Percentiles rank a stretch among this genome's conserved stretches.
Conservation (phyloP, 2,113 vertebrate genomes). For the Greenwoodochromis staneri region DNA sequence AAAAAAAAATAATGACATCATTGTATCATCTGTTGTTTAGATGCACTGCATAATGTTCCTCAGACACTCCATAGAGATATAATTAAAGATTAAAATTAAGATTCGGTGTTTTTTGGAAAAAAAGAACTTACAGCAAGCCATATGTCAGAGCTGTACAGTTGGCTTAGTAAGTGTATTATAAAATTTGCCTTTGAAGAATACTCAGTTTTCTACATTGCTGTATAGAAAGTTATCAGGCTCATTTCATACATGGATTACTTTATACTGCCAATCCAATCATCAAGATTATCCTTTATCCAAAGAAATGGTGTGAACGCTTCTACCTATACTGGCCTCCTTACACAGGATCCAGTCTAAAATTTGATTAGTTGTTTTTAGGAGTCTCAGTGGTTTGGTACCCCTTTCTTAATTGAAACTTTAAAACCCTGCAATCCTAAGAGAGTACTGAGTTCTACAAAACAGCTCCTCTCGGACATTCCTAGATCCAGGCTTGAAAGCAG, state of each 20-base stretch:
- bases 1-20: background rate
- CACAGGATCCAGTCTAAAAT: background rate
- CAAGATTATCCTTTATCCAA: background rate
- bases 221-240: background rate
- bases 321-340: background rate
- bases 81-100: background rate
- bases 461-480: background rate
- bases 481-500: background rate
- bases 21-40: background rate
- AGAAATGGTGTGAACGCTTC: background rate
- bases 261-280: background rate
- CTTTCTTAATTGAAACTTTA: background rate
- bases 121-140: background rate
- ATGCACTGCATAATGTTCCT: background rate
- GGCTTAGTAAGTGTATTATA: background rate
- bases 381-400: background rate
- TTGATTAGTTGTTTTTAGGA: background rate
- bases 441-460: background rate
- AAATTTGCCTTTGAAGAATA: background rate
- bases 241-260: background rate
- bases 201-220: background rate
- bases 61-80: background rate
- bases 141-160: background rate
- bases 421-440: background rate
- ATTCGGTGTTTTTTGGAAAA: background rate